Percentiles rank a stretch among this genome's conserved stretches.
These are phyloP conservation scores for Trichomalopsis sarcophagae DNA, from an alignment of 1,140 invertebrate genomes.

Conservation along the genomic window DNA sequence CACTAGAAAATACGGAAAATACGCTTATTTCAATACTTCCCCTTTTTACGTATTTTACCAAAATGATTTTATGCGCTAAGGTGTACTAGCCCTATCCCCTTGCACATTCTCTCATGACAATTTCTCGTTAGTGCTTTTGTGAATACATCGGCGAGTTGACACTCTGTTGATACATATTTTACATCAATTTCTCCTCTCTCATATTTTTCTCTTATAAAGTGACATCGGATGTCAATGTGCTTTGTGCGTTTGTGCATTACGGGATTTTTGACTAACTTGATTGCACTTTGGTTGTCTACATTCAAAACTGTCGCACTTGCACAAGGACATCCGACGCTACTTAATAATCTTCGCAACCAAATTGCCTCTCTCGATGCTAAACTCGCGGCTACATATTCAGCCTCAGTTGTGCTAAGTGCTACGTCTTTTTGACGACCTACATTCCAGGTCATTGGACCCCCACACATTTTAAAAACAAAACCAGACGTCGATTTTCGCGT, in stretches of 20 bases:
- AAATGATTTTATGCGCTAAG: constrained; percentile 58
- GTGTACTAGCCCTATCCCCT: constrained; percentile 63
- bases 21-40: constrained; percentile 25
- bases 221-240: constrained; percentile 64
- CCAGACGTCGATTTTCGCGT: constrained; percentile 43
- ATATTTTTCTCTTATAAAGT: constrained; percentile 60
- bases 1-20: no score
- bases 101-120: neutral
- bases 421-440: constrained; percentile 23
- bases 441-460: constrained; percentile 13
- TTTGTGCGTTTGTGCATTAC: constrained; percentile 62
- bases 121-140: constrained; percentile 5
- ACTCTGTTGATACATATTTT: neutral
- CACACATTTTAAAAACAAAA: constrained; percentile 24
- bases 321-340: no score
- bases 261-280: constrained; percentile 66
- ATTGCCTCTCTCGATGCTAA: constrained; percentile 47
- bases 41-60: neutral
- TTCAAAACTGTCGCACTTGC: constrained; percentile 28
- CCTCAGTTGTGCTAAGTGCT: constrained; percentile 60
- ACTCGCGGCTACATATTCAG: constrained; percentile 70
- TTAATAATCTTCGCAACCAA: no score
- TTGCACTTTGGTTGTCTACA: constrained; percentile 64
- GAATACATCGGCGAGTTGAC: constrained; percentile 16
- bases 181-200: neutral